Percentiles rank a stretch among this genome's conserved stretches.
Evolutionary conservation across 2,797 vertebrate species (phyloP).

Genomic region (Pangasius macronema): DNA sequence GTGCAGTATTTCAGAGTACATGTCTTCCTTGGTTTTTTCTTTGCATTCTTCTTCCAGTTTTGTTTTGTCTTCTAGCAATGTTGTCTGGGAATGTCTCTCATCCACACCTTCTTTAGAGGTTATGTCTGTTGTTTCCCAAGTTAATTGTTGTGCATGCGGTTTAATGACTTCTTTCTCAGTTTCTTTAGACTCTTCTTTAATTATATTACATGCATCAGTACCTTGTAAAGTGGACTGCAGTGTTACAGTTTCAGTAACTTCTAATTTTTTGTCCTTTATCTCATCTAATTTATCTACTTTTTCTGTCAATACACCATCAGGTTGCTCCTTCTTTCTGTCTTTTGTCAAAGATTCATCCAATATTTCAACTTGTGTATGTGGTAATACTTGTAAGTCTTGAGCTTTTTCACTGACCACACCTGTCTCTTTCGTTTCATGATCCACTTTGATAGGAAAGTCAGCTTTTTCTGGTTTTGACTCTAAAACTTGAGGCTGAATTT

Average conservation of each 20-base stretch:
- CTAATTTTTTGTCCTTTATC: slow-evolving; percentile 26
- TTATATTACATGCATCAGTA: slow-evolving; percentile 12
- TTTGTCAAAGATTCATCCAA: slow-evolving; percentile 21
- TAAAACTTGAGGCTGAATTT: slow-evolving; percentile 26
- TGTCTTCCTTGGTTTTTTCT: slow-evolving; percentile 31
- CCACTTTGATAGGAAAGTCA: slow-evolving; percentile 30
- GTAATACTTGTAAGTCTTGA: slow-evolving; percentile 20
- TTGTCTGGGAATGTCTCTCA: slow-evolving; percentile 21
- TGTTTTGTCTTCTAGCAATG: slow-evolving; percentile 34
- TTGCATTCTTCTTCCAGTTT: slow-evolving; percentile 34
- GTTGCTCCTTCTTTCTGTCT: slow-evolving; percentile 22
- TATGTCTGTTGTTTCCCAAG: slow-evolving; percentile 38
- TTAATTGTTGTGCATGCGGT: slow-evolving; percentile 29
- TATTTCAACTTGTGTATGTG: slow-evolving; percentile 28
- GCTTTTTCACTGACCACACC: slow-evolving; percentile 25
- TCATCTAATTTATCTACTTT: slow-evolving; percentile 28
- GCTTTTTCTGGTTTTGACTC: slow-evolving; percentile 35
- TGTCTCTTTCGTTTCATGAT: slow-evolving; percentile 32
- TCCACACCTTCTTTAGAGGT: slow-evolving; percentile 29
- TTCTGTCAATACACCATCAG: slow-evolving; percentile 7
- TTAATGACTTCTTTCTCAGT: slow-evolving; percentile 15
- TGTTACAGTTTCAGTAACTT: slow-evolving; percentile 25
- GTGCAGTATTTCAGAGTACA: slow-evolving; percentile 8
- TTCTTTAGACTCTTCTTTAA: slow-evolving; percentile 26
- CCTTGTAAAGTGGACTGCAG: slow-evolving; percentile 25